phyloP scores from a whole-genome alignment of 2,113 vertebrate species.

The Edolisoma coerulescens region DNA sequence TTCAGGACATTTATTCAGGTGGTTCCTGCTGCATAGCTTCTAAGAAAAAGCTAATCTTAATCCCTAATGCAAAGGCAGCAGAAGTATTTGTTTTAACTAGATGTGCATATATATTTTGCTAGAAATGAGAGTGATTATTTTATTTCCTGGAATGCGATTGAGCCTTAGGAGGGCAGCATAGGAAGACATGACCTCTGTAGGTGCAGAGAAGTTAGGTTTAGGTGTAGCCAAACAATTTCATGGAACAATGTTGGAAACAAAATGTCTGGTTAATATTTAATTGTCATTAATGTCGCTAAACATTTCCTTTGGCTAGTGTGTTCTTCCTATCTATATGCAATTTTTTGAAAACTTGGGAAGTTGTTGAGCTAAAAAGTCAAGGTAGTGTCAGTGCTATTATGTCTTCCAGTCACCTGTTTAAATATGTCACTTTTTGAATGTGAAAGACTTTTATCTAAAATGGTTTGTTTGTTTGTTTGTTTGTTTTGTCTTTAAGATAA shows the following conservation, averaged over 20 bases:
- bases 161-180: not conserved
- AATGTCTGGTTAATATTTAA: not conserved
- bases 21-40: not conserved
- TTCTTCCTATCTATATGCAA: not conserved
- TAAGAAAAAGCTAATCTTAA: not conserved
- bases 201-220: not conserved
- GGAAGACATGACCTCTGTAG: not conserved
- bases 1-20: not conserved
- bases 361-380: not conserved
- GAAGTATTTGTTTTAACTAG: not conserved
- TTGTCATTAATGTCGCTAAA: not conserved
- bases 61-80: not conserved
- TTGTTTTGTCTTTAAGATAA: constrained; percentile 74
- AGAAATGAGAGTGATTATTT: not conserved
- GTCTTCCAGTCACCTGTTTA: not conserved
- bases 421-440: not conserved
- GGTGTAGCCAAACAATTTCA: not conserved
- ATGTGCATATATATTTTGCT: not conserved
- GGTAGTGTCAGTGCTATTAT: not conserved
- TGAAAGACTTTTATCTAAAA: not conserved
- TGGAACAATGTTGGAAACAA: not conserved
- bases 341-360: not conserved
- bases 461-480: not conserved
- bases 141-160: not conserved
- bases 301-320: not conserved